These are phyloP conservation scores for Pomatorhinus ruficollis DNA, from an alignment of 2,113 vertebrate species.

Conservation along the genomic window DNA sequence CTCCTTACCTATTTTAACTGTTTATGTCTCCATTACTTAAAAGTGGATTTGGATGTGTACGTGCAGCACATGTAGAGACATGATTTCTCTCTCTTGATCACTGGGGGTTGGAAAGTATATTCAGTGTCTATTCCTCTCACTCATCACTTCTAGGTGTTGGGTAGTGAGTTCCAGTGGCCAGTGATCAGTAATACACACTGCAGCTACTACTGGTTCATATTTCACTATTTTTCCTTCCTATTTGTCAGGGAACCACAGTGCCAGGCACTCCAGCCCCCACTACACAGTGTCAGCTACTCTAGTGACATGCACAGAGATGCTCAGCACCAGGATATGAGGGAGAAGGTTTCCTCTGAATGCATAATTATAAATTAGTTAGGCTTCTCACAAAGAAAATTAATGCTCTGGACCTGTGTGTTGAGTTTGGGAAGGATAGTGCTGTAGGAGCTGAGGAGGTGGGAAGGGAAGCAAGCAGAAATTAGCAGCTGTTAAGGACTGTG, in stretches of 20 bases:
- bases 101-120: not conserved
- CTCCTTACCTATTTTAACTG: not conserved
- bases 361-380: not conserved
- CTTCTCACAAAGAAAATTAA: not conserved
- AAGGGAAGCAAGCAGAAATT: not conserved
- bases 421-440: not conserved
- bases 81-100: not conserved
- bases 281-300: not conserved
- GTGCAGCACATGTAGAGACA: not conserved
- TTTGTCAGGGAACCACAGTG: not conserved
- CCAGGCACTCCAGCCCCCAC: not conserved
- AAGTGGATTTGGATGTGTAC: not conserved
- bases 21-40: not conserved
- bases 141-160: not conserved
- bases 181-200: fast-evolving
- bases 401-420: not conserved
- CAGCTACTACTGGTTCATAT: not conserved
- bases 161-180: not conserved
- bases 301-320: not conserved
- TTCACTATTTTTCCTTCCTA: not conserved
- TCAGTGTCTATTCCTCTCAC: not conserved
- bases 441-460: not conserved
- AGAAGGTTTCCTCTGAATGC: not conserved
- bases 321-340: not conserved
- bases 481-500: fast-evolving